Conservation (phyloP, 2,888 invertebrate genomes). For the Tinea semifulvella region DNA sequence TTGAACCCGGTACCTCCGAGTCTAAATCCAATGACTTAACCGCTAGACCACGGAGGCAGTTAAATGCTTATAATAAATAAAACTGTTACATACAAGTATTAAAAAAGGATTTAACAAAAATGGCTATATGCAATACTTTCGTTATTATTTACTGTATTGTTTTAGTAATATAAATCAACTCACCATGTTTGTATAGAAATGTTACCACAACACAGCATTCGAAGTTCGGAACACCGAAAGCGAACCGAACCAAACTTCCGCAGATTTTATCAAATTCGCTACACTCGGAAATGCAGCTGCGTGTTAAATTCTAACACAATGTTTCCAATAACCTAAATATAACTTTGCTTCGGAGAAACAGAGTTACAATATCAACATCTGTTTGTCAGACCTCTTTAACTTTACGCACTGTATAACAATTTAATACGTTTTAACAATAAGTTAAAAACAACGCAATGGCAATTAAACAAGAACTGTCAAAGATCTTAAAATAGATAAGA, state of each 20-base stretch:
- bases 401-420: no score
- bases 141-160: no score
- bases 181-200: neutral
- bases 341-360: conserved; percentile 23
- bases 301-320: conserved; percentile 32
- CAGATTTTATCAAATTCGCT: conserved; percentile 7
- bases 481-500: neutral
- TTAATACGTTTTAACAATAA: no score
- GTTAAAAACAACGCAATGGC: no score
- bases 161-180: conserved; percentile 5
- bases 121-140: no score
- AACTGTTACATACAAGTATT: no score
- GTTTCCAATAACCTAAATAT: conserved; percentile 39
- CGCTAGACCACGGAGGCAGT: no score
- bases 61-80: no score
- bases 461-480: neutral
- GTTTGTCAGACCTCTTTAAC: conserved; percentile 26
- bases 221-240: conserved; percentile 3
- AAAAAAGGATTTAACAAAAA: no score
- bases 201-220: conserved; percentile 1
- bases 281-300: conserved; percentile 16
- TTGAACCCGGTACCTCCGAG: no score
- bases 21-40: no score
- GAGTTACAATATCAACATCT: neutral
- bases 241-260: conserved; percentile 11